A percentile compares a stretch with the other conserved stretches of the same genome.
Evolutionary conservation across 2,797 vertebrate genomes (phyloP).

Genomic region (Myoxocephalus aenaeus): DNA sequence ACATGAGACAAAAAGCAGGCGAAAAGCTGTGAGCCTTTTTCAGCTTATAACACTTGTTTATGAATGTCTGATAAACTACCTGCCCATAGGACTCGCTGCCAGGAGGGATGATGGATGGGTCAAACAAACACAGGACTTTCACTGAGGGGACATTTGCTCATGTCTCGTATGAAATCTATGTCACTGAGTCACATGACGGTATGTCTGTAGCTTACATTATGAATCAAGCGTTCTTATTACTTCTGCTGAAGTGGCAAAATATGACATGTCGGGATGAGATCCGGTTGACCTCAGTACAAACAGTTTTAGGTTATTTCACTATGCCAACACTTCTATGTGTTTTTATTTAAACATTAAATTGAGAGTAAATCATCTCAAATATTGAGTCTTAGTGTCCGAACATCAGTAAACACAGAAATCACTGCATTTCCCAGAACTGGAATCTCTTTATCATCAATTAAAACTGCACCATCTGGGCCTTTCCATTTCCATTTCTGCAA

Average conservation of each 20-base stretch:
- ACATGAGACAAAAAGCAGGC: neutral
- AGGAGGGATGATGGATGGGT: neutral
- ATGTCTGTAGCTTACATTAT: neutral
- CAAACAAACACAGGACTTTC: neutral
- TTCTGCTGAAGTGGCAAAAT: neutral
- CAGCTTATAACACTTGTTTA: constrained; percentile 1
- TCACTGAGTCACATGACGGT: neutral
- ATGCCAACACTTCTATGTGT: neutral
- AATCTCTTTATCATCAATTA: neutral
- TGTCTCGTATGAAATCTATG: neutral
- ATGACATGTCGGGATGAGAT: too few species aligned
- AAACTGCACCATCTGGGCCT: neutral
- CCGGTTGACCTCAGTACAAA: too few species aligned
- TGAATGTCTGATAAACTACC: neutral
- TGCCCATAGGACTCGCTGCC: neutral
- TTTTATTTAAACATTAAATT: neutral
- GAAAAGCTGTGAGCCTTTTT: neutral
- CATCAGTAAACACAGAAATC: neutral
- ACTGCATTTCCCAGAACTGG: neutral
- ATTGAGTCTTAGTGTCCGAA: neutral
- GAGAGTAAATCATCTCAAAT: neutral
- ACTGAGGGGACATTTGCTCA: neutral
- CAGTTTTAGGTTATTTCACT: neutral
- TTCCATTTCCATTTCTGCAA: neutral
- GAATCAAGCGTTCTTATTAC: too few species aligned